Conservation (phyloP, 2,888 invertebrate species). For the Lasioglossum marginatum region DNA sequence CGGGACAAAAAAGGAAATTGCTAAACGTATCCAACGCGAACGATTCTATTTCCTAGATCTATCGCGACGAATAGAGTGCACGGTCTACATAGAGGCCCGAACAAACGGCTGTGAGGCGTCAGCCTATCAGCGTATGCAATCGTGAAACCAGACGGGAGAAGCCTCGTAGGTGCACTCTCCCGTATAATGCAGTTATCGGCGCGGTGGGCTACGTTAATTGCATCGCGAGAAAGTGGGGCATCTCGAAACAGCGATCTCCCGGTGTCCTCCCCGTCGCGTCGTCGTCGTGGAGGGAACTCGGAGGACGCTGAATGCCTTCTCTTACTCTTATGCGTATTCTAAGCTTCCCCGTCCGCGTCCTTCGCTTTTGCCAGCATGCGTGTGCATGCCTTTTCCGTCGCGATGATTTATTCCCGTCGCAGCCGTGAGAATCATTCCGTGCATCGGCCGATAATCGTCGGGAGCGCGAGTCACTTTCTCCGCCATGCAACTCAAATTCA, state of each 20-base stretch:
- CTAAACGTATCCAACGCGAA: background rate
- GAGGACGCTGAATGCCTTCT: constrained; percentile 24
- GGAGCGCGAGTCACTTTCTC: constrained; percentile 55
- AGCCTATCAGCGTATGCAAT: constrained; percentile 56
- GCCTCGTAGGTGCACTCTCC: constrained; percentile 62
- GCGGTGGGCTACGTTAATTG: constrained; percentile 66
- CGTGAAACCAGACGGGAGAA: constrained; percentile 65
- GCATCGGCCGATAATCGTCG: constrained; percentile 50
- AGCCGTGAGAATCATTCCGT: constrained; percentile 58
- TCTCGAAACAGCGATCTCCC: constrained; percentile 61
- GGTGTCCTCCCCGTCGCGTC: constrained; percentile 32
- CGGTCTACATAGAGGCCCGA: constrained; percentile 42
- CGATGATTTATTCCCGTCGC: constrained; percentile 54
- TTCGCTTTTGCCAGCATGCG: background rate
- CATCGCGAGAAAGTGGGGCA: constrained; percentile 69
- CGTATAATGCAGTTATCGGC: constrained; percentile 71
- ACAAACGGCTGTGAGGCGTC: constrained; percentile 52
- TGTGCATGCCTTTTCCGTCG: background rate
- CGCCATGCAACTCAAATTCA: constrained; percentile 56
- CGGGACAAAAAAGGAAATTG: background rate
- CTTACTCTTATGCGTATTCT: constrained; percentile 24
- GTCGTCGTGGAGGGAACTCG: background rate
- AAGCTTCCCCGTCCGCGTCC: constrained; percentile 27
- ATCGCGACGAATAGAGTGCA: background rate
- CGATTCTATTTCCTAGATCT: constrained; percentile 11